phyloP scores from a whole-genome alignment of 2,888 invertebrate genomes.

The Latrodectus hesperus region DNA sequence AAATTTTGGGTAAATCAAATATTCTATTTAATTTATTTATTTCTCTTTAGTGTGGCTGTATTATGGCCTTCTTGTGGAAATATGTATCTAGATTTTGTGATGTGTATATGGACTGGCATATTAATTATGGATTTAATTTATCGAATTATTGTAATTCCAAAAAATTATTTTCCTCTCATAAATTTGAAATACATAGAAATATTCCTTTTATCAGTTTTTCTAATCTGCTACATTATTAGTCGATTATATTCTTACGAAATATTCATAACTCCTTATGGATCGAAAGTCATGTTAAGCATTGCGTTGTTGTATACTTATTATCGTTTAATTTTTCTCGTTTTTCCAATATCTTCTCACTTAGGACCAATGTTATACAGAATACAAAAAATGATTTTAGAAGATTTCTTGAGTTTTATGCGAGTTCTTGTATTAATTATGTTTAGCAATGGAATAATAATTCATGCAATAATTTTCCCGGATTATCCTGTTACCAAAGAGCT shows the following conservation, averaged over 20 bases:
- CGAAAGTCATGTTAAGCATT: constrained; percentile 74
- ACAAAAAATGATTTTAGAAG: constrained; percentile 74
- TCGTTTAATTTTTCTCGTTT: constrained; percentile 76
- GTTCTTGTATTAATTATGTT: constrained; percentile 74
- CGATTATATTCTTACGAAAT: constrained; percentile 72
- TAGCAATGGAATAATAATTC: constrained; percentile 74
- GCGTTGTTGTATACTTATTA: constrained; percentile 77
- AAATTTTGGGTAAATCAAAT: constrained; percentile 76
- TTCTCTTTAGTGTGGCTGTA: constrained; percentile 72
- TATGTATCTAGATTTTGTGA: constrained; percentile 73
- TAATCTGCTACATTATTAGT: constrained; percentile 72
- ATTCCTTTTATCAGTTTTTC: constrained; percentile 71
- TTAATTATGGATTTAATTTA: constrained; percentile 63
- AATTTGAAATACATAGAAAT: constrained; percentile 71
- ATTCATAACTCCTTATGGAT: constrained; percentile 71
- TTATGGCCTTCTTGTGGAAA: constrained; percentile 75
- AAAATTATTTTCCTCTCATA: constrained; percentile 69
- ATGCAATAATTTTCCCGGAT: constrained; percentile 76
- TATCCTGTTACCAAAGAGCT: constrained; percentile 73
- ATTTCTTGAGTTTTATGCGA: constrained; percentile 74
- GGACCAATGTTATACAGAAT: constrained; percentile 77
- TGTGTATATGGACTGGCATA: constrained; percentile 72
- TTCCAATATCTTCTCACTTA: constrained; percentile 75
- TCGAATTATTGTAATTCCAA: constrained; percentile 5
- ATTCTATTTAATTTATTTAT: constrained; percentile 72